A percentile compares a stretch with the other conserved stretches of the same genome.
Conservation (phyloP, 2,888 invertebrate genomes). For the Polietes domitor region DNA sequence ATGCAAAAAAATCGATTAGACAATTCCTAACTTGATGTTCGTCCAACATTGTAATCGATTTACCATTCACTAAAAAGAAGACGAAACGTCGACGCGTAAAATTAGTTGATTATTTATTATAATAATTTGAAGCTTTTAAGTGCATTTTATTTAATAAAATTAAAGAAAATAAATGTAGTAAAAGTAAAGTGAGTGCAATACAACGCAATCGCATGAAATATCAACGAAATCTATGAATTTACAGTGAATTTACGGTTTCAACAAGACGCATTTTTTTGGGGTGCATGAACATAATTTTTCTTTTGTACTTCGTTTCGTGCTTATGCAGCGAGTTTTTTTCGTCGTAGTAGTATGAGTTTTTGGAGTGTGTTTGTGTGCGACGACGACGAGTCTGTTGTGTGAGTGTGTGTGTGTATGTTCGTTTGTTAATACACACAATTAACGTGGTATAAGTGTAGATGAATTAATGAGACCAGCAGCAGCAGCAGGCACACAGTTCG, state of each 20-base stretch:
- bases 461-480: slow-evolving; percentile 59
- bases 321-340: slow-evolving; percentile 52
- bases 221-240: slow-evolving; percentile 13
- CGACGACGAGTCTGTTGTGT: background rate
- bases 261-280: slow-evolving; percentile 55
- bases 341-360: background rate
- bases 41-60: background rate
- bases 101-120: slow-evolving; percentile 62
- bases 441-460: slow-evolving; percentile 54
- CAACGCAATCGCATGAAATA: slow-evolving; percentile 34
- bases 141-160: slow-evolving; percentile 68
- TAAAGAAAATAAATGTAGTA: slow-evolving; percentile 46
- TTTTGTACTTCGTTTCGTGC: slow-evolving; percentile 39
- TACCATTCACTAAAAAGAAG: slow-evolving; percentile 48
- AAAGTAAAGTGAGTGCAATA: slow-evolving; percentile 66
- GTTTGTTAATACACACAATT: slow-evolving; percentile 39
- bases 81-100: slow-evolving; percentile 69
- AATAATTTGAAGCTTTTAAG: slow-evolving; percentile 61
- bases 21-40: background rate
- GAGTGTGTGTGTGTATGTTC: slow-evolving; percentile 32
- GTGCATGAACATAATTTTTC: slow-evolving; percentile 55
- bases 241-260: background rate
- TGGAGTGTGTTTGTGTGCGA: slow-evolving; percentile 3
- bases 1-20: too few species aligned
- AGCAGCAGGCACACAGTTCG: too few species aligned